phyloP scores from a whole-genome alignment of 1,140 invertebrate species.

The Monomorium pharaonis region DNA sequence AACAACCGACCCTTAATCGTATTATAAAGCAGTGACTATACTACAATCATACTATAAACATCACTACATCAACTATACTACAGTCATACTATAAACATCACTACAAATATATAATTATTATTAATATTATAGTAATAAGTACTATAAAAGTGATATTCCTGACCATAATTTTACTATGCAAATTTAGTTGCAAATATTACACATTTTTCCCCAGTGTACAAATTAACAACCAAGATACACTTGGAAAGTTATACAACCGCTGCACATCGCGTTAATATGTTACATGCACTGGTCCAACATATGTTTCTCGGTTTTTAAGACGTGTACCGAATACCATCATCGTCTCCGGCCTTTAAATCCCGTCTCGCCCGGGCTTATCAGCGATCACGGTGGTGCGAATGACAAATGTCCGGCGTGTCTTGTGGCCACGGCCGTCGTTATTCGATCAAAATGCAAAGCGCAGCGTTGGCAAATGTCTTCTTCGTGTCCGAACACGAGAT shows the following conservation, averaged over 20 bases:
- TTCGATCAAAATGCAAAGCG: constrained; percentile 59
- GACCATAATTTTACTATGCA: too few species aligned
- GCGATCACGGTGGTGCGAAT: constrained; percentile 66
- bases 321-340: constrained; percentile 34
- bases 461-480: constrained; percentile 51
- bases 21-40: too few species aligned
- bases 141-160: too few species aligned
- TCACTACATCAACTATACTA: too few species aligned
- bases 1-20: too few species aligned
- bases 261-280: neutral
- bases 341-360: constrained; percentile 23
- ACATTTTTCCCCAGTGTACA: neutral
- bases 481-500: constrained; percentile 51
- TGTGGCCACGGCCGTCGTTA: constrained; percentile 45
- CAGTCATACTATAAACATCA: too few species aligned
- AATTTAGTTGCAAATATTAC: too few species aligned
- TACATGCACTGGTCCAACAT: neutral
- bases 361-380: constrained; percentile 57
- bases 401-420: constrained; percentile 63
- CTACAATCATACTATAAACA: too few species aligned
- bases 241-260: neutral
- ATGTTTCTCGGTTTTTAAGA: constrained; percentile 31
- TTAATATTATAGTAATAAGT: too few species aligned
- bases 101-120: too few species aligned
- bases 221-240: neutral